Conservation (phyloP, 2,888 invertebrate species). For the Leucoptera coffeella region DNA sequence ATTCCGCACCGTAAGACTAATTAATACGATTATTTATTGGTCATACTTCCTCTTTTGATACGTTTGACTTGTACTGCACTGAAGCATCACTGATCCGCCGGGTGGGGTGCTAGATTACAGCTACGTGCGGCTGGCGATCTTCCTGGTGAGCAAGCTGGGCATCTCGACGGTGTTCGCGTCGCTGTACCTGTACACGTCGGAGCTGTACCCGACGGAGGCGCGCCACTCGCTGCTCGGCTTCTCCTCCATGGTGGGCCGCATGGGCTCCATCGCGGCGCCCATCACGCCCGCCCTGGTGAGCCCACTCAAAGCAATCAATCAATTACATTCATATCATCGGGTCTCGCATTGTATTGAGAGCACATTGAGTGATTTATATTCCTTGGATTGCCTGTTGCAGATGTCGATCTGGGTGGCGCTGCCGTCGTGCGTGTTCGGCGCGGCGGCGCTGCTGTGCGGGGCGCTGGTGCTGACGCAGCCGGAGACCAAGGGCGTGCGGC, state of each 20-base stretch:
- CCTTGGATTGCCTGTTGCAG: no score
- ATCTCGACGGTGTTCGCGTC: constrained; percentile 52
- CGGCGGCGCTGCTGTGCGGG: constrained; percentile 38
- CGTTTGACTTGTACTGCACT: no score
- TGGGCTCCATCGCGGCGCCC: no score
- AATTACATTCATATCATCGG: no score
- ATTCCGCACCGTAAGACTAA: no score
- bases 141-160: constrained; percentile 48
- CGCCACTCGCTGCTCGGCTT: constrained; percentile 53
- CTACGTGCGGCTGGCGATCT: constrained; percentile 18
- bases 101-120: no score
- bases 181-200: constrained; percentile 54
- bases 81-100: no score
- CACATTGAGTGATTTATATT: no score
- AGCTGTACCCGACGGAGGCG: constrained; percentile 57
- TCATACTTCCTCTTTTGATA: no score
- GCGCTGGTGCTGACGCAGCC: constrained; percentile 46
- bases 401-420: constrained; percentile 19
- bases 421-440: constrained; percentile 44
- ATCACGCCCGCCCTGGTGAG: constrained; percentile 51
- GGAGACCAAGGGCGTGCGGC: constrained; percentile 48
- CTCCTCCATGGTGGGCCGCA: constrained; percentile 57
- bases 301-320: no score
- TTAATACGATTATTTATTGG: no score
- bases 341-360: no score